These are phyloP conservation scores for Mesodorylaimus sp. DNA, from an alignment of 2,888 invertebrate genomes.

Conservation along the genomic window DNA sequence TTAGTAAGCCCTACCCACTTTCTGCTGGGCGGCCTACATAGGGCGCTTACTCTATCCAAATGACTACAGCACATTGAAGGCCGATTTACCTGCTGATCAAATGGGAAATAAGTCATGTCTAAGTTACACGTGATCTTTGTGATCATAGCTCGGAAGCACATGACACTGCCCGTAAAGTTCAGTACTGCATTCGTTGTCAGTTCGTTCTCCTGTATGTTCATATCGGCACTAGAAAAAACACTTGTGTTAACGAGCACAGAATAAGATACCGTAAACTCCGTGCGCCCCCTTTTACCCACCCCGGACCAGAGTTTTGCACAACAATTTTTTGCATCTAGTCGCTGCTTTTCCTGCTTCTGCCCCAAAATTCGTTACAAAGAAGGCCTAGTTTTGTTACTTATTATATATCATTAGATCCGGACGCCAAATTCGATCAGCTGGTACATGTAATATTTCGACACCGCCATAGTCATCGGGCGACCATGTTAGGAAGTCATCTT, in stretches of 20 bases:
- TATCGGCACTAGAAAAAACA: constrained; percentile 11
- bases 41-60: too few species aligned
- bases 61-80: too few species aligned
- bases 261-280: not conserved
- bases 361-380: not conserved
- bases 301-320: too few species aligned
- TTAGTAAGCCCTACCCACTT: too few species aligned
- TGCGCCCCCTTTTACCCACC: too few species aligned
- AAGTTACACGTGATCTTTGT: constrained; percentile 24
- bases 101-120: constrained; percentile 22
- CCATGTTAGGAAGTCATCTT: constrained; percentile 22
- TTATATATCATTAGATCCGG: constrained; percentile 26
- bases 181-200: constrained; percentile 22
- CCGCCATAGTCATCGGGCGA: constrained; percentile 22
- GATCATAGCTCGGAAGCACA: constrained; percentile 20
- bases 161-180: constrained; percentile 17
- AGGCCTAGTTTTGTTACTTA: constrained; percentile 7
- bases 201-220: constrained; percentile 12
- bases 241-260: not conserved
- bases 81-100: constrained; percentile 16
- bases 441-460: constrained; percentile 21
- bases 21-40: too few species aligned
- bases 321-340: too few species aligned
- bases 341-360: too few species aligned
- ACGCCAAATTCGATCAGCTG: constrained; percentile 23